phyloP scores from a whole-genome alignment of 2,797 vertebrate species.

The Eurystomus glaucurus region DNA sequence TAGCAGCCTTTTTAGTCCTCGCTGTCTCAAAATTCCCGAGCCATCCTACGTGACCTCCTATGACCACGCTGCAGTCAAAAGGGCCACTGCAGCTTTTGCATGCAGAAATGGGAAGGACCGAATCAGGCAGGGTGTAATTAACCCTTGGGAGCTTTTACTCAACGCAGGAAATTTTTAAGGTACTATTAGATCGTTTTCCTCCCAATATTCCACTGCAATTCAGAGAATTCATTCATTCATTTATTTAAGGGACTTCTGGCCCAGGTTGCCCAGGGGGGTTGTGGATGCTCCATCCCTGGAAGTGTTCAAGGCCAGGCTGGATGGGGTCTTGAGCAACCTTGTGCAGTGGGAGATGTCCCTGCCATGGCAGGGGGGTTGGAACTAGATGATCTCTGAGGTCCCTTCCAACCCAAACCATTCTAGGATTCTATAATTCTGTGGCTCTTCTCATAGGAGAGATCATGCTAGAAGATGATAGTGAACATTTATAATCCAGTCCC shows the following conservation, averaged over 20 bases:
- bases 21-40: not conserved
- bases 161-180: not conserved
- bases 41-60: not conserved
- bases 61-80: not conserved
- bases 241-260: not conserved
- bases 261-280: too few relatives aligned
- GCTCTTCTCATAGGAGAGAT: not conserved
- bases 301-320: too few relatives aligned
- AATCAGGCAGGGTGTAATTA: not conserved
- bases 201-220: not conserved
- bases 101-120: not conserved
- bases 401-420: too few relatives aligned
- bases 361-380: too few relatives aligned
- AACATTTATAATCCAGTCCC: not conserved
- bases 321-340: too few relatives aligned
- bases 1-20: not conserved
- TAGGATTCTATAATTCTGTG: too few relatives aligned
- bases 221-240: not conserved
- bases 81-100: not conserved
- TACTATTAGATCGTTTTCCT: not conserved
- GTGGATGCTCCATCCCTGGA: too few relatives aligned
- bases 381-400: too few relatives aligned
- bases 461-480: not conserved
- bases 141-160: not conserved
- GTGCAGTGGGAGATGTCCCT: too few relatives aligned